Conservation (phyloP, 2,113 vertebrate species). For the Ailuropoda melanoleuca region DNA sequence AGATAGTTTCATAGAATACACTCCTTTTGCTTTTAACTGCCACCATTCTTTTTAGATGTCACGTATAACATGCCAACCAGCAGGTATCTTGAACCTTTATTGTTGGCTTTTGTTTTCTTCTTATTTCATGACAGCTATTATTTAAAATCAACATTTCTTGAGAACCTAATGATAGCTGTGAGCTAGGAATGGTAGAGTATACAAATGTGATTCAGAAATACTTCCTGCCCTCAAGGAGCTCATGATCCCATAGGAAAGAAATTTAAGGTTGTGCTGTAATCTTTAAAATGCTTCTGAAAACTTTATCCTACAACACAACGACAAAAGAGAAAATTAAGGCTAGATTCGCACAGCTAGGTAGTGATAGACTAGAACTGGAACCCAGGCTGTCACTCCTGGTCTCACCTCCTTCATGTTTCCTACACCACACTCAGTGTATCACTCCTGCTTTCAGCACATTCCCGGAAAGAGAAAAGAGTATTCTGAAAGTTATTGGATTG, state of each 20-base stretch:
- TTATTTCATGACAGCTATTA: not conserved
- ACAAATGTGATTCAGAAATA: not conserved
- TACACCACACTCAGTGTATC: not conserved
- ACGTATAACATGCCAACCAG: not conserved
- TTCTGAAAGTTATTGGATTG: not conserved
- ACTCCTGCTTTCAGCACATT: not conserved
- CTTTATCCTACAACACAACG: not conserved
- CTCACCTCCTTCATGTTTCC: not conserved
- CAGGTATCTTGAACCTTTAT: not conserved
- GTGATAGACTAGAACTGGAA: not conserved
- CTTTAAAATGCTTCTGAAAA: not conserved
- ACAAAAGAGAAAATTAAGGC: not conserved
- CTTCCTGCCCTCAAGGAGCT: not conserved
- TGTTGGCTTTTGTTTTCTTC: constrained; percentile 1
- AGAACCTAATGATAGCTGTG: not conserved
- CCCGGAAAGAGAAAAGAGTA: not conserved
- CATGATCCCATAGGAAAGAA: not conserved
- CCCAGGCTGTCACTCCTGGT: not conserved
- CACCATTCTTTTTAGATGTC: not conserved
- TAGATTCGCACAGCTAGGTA: not conserved
- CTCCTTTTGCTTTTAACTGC: not conserved
- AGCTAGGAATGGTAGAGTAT: not conserved
- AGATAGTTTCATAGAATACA: not conserved
- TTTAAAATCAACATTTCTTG: not conserved
- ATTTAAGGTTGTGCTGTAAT: not conserved